phyloP scores from a whole-genome alignment of 2,113 vertebrate genomes.

The Thalassarche chlororhynchos region DNA sequence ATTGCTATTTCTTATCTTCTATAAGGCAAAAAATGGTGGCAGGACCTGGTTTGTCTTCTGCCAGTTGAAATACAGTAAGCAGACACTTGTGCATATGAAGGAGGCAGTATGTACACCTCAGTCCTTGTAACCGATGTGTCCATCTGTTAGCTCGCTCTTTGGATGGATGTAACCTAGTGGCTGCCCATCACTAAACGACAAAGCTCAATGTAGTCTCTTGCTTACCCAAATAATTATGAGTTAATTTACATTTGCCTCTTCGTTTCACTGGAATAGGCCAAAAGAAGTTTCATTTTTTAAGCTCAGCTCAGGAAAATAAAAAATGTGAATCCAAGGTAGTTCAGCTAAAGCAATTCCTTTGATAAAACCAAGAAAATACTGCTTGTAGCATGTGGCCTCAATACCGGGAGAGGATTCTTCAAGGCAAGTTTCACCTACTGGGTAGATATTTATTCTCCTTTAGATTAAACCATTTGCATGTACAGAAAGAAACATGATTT shows the following conservation, averaged over 20 bases:
- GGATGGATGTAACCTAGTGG: neutral
- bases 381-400: neutral
- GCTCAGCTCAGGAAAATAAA: neutral
- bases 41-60: neutral
- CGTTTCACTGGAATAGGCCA: neutral
- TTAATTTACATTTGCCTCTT: neutral
- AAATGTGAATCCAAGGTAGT: neutral
- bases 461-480: neutral
- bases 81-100: neutral
- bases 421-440: neutral
- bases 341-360: neutral
- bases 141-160: neutral
- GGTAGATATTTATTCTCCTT: neutral
- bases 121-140: neutral
- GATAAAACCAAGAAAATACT: neutral
- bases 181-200: neutral
- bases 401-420: neutral
- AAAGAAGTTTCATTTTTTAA: neutral
- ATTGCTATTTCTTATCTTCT: neutral
- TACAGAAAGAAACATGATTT: neutral
- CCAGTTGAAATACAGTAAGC: neutral
- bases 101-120: neutral
- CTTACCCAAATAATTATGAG: neutral
- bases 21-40: neutral
- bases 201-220: neutral